Evolutionary conservation across 2,797 vertebrate species (phyloP), one percentile per base, ranked within the genome.

Genomic region (Leucoraja ocellata): DNA sequence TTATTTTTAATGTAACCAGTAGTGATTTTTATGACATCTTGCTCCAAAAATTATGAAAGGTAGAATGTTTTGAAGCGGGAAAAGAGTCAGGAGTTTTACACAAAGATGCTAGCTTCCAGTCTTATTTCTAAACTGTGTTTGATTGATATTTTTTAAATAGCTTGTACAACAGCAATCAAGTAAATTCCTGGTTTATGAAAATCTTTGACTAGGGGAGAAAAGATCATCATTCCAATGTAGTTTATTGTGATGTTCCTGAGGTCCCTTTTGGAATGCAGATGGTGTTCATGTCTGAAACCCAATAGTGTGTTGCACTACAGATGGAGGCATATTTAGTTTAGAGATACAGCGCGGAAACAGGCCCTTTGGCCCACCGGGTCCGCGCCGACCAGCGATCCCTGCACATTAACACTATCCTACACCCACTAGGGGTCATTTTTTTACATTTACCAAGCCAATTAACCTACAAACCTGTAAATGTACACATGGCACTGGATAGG

Each of bases 401-500:
- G 46, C 46, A 54, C 46, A 54, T 54, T 54, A 54, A 54, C 46
- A 54, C 46, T 54, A 54, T 54, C 46, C 46, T 54, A 54, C 46
- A 54, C 46, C 46, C 46, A 54, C 46, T 54, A 54, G 46, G 46
- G 46, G 5, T 4, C 0, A 54, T 54, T 54, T 54, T 54, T 54
- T 54, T 54, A 54, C 46, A 54, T 54, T 54, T 54, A 54, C 46
- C 46, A 54, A 54, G 46, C 46, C 46, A 54, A 54, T 54, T 5
- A 54, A 54, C 46, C 46, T 54, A 54, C 46, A 54, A 54, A 54
- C 46, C 46, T 94, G 95, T 96, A 95, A 96, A 94, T 94, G 94
- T 93, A 95, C 21, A 96, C 96, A 96, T 95, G 96, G 96, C 95
- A 97, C 95, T 97, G 95, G 97, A 97, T 97, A 97, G 97, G 96